Evolutionary conservation across 92 coral and sea anemone species (phyloP).

Genomic region (Metridium senile): DNA sequence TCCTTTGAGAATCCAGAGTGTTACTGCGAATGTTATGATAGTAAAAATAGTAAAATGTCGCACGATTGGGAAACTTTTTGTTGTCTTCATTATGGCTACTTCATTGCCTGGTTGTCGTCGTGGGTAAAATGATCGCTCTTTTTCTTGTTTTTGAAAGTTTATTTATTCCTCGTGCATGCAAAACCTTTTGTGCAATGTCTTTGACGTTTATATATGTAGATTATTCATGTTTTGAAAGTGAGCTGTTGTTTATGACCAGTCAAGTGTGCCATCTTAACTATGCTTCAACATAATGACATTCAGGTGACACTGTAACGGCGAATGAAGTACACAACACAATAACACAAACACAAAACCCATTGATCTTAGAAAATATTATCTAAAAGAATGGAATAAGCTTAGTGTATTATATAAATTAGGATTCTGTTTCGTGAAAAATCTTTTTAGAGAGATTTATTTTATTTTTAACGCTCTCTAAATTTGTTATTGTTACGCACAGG

Average conservation of each 20-base stretch:
- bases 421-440: no score
- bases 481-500: no score
- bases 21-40: neutral
- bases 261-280: neutral
- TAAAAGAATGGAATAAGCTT: no score
- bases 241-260: neutral
- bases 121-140: neutral
- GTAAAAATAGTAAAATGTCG: neutral
- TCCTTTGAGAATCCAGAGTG: conserved; percentile 4
- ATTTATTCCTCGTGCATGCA: neutral
- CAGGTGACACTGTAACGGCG: no score
- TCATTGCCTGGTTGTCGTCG: neutral
- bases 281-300: neutral
- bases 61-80: neutral
- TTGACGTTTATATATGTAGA: conserved; percentile 4
- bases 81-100: neutral
- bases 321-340: neutral
- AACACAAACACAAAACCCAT: neutral
- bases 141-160: neutral
- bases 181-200: neutral
- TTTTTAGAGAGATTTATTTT: no score
- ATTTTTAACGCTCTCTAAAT: no score
- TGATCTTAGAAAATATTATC: no score
- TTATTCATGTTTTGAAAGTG: neutral
- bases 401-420: no score